phyloP scores from a whole-genome alignment of 2,797 vertebrate species.

The Ficedula albicollis region DNA sequence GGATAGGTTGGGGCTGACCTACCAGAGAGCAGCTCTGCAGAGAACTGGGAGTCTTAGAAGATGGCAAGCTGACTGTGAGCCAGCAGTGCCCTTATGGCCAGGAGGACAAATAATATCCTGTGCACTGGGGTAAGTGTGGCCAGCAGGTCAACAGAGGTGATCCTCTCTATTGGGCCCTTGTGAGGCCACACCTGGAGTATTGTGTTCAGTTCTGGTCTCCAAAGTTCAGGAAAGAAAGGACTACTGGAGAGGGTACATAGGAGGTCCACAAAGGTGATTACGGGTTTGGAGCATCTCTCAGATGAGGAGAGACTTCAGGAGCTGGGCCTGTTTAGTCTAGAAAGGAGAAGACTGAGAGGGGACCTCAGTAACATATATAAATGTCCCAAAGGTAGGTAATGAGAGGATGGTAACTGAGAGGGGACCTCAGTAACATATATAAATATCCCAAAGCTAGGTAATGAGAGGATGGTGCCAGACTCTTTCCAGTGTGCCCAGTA shows the following conservation, averaged over 20 bases:
- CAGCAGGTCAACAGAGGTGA: neutral
- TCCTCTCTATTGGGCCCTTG: neutral
- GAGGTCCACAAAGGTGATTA: neutral
- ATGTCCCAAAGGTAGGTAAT: too few species aligned
- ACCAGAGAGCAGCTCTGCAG: neutral
- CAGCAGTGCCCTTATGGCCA: neutral
- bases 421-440: neutral
- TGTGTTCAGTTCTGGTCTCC: neutral
- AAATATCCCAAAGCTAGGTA: neutral
- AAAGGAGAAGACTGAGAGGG: neutral
- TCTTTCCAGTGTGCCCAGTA: neutral
- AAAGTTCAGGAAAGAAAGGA: neutral
- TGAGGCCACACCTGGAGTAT: neutral
- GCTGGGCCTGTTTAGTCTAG: neutral
- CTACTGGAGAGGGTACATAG: neutral
- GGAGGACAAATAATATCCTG: neutral
- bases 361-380: neutral
- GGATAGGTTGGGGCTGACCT: neutral
- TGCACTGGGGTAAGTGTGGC: neutral
- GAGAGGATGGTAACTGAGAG: too few species aligned
- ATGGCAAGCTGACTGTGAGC: neutral
- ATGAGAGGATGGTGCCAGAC: neutral
- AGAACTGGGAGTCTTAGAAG: neutral
- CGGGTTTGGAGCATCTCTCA: fast-evolving
- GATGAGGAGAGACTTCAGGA: neutral